phyloP scores from a whole-genome alignment of 2,797 vertebrate species.

The Falco columbarius region DNA sequence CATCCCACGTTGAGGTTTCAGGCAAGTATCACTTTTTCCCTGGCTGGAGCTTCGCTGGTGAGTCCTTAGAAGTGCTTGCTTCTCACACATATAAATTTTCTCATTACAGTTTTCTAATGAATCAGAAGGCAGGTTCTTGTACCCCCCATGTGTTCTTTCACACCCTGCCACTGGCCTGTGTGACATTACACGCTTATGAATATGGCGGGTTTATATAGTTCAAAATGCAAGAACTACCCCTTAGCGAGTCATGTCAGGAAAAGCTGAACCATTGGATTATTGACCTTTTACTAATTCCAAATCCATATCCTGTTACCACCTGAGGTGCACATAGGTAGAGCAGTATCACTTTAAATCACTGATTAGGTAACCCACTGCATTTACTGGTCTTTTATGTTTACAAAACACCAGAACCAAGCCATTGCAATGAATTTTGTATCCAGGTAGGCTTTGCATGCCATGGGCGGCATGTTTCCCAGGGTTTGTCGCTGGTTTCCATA shows the following conservation, averaged over 20 bases:
- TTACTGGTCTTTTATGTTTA: not conserved
- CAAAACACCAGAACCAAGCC: not conserved
- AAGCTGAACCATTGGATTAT: not conserved
- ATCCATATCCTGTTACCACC: not conserved
- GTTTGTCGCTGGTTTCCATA: not conserved
- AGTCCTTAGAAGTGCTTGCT: not conserved
- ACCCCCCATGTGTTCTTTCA: not conserved
- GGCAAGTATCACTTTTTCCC: not conserved
- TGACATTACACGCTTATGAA: accelerated
- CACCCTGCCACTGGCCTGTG: not conserved
- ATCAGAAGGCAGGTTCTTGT: not conserved
- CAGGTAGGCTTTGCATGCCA: not conserved
- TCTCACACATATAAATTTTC: accelerated
- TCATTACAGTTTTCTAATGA: not conserved
- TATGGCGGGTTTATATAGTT: accelerated
- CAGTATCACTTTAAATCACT: not conserved
- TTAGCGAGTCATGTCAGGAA: not conserved
- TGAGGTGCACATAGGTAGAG: not conserved
- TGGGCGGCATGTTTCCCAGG: not conserved
- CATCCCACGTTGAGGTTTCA: not conserved
- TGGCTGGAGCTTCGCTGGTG: not conserved
- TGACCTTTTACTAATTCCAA: not conserved
- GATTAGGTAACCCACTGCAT: not conserved
- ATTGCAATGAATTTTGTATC: not conserved
- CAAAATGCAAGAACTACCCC: not conserved